Base-by-base conservation (phyloP, 2,888 invertebrate genomes). In the Notodonta ziczac region DNA sequence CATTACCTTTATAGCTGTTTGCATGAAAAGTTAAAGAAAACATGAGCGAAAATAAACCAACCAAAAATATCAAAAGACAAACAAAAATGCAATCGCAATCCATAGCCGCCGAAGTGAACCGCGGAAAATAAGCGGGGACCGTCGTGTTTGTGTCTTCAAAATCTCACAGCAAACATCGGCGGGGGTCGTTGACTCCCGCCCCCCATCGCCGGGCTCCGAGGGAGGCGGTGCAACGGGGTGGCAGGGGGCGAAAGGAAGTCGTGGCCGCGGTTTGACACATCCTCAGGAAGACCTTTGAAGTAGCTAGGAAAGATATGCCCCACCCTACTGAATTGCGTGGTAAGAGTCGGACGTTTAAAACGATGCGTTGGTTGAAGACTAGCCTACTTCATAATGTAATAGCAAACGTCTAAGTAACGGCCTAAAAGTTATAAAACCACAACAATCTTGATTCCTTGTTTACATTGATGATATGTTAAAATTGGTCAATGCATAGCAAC, bases 211-310 rank as follows among this genome's bases (percentile, higher is more conserved):
- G 69, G 65, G 70, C 72, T 67, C 72, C 68, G 69, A 67, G 73
- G 73, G 69, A 56, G 73, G 74, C 73, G 81, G 76, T 76, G 81
- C 78, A 78, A 70, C 72, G 72, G 74, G 77, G 75, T 67, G 73
- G 66, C 62, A 70, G 80, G 74, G 75, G 76, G 7, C 44, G 78
- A 78, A 74, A 82, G 91, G 90, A 92, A 90, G 87, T 85, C 87
- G 85, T 81, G 87, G 86, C 86, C 89, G 91, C 85, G 90, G 91
- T 92, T 91, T 89, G 89, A 90, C 91, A 90, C 91, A 90, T 93
- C 93, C 93, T 92, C 90, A 89, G 91, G 92, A 93, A 92, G 90
- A 89, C 89, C 89, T 91, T 91, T 90, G 88, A 89, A 84, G 88
- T 87, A 79, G 76, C 80, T 80, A 80, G 77, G 80, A 85, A n/a